A percentile compares a stretch with the other conserved stretches of the same genome.
Conservation (phyloP, 2,888 invertebrate genomes). For the Sarcophaga subvicina region DNA sequence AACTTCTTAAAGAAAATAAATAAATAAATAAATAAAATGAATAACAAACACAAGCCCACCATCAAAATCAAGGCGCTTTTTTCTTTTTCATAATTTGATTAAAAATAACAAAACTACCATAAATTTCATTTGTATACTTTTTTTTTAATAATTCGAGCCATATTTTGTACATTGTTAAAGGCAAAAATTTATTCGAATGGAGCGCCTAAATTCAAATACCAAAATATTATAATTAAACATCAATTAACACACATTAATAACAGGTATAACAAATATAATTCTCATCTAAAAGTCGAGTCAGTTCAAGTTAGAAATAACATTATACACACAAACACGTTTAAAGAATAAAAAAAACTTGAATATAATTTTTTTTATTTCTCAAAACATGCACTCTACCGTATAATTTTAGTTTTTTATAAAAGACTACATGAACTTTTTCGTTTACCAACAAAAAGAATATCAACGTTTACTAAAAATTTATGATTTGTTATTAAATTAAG, state of each 20-base stretch:
- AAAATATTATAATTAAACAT: slow-evolving; percentile 31
- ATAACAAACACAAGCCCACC: slow-evolving; percentile 65
- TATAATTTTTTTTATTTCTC: background rate
- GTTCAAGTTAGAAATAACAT: no score
- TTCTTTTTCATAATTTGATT: slow-evolving; percentile 2
- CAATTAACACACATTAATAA: background rate
- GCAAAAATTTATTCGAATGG: background rate
- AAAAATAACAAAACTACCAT: slow-evolving; percentile 1
- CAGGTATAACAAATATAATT: slow-evolving; percentile 10
- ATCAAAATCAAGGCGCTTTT: slow-evolving; percentile 52
- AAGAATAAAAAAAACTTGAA: background rate
- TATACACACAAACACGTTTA: background rate
- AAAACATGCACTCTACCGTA: no score
- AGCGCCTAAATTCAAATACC: slow-evolving; percentile 50
- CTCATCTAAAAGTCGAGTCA: no score
- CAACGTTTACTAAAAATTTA: no score
- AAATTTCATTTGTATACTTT: slow-evolving; percentile 50
- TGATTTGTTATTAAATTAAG: no score
- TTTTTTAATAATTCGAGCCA: slow-evolving; percentile 12
- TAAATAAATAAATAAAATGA: slow-evolving; percentile 46
- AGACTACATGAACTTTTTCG: background rate
- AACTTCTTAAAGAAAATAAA: slow-evolving; percentile 14
- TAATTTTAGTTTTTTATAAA: background rate
- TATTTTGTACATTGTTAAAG: background rate
- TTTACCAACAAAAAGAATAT: no score